Base-by-base conservation (phyloP, 2,888 invertebrate species). In the Hypsopygia costalis region DNA sequence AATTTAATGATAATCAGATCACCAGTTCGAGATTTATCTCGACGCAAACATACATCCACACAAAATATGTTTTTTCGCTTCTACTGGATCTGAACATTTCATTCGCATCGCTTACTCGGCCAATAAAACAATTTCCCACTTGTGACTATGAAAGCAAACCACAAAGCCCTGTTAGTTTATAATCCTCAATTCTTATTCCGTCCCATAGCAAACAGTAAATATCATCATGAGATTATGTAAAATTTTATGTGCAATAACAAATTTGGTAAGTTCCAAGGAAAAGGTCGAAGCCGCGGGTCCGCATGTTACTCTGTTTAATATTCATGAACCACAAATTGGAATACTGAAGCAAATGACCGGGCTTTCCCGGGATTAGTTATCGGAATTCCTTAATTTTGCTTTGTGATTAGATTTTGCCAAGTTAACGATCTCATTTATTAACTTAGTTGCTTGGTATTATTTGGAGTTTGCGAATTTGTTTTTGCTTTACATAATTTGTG, bases 321-420 rank as follows among this genome's bases (percentile, higher is more conserved):
- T 77, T 77, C 78, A 77, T 75, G 68, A 71, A 70, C 62, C 52
- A 58, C 67, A 69, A 74, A 77, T 74, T 77, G 71, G 66, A 66
- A 58, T 53, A 64, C 60, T 58, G 62, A 56, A 62, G 63, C 56
- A 69, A 77, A 71, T 69, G 71, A 66, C 66, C 63, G 56, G 61
- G 63, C 60, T 67, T 53, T 62, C 52, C 57, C 46, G 51, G 69
- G 67, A 77, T 76, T 75, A 75, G 70, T 66, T 69, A 73, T 69
- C 66, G 61, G 65, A 62, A 71, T 73, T 72, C 67, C 74, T 69
- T 69, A 68, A 68, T 68, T 68, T 62, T 49, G 49, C 51, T 52
- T 50, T 55, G 58, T 71, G 68, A 75, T 76, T 72, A 74, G 62
- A 65, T 66, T 67, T 54, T 56, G 46, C 44, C 46, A 46, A 49